Base-by-base conservation (phyloP, 2,888 invertebrate genomes). In the Euproctis similis region DNA sequence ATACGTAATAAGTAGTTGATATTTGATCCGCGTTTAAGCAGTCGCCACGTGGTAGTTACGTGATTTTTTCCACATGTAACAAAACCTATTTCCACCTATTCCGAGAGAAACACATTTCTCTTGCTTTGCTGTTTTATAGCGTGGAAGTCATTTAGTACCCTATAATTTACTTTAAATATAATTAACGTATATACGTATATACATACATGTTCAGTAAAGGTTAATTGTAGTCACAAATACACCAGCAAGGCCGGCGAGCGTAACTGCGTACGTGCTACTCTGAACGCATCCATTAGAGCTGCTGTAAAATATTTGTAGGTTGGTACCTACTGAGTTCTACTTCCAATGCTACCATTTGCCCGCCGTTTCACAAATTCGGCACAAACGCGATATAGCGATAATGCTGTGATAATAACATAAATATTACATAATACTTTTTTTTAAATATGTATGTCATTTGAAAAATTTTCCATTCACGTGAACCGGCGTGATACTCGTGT, bases 221-320 rank as follows among this genome's bases (percentile, higher is more conserved):
- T 42, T 35, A 29, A 25, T 1, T 5, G 21, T 21, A 42, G 34
- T 34, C 31, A 46, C 46, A 48, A 55, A 54, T 43, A 53, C 19
- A 19, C 34, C 29, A 28, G 26, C 50, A 52, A 59, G 60, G 59
- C 38, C 56, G 40, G 29, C 17, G 34, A 24, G 49, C n/a, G n/a
- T n/a, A n/a, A n/a, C n/a, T 58, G 70, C 61, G 55, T 73, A 74
- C 74, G 73, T 75, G 74, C 46, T 48, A 31, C 24, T 32, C 9
- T 26, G 22, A 57, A 49, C 62, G 62, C 60, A 54, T 39, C 47
- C 52, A 42, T 40, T n/a, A 16, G n/a, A n/a, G n/a, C 6, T 14
- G 6, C 14, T 4, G 6, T 14, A 14, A 14, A 4, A n/a, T n/a
- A n/a, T n/a, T n/a, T n/a, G n/a, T n/a, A n/a, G n/a, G n/a, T n/a